These are phyloP conservation scores for Nomada fabriciana DNA, from an alignment of 2,888 invertebrate genomes.

Conservation along the genomic window DNA sequence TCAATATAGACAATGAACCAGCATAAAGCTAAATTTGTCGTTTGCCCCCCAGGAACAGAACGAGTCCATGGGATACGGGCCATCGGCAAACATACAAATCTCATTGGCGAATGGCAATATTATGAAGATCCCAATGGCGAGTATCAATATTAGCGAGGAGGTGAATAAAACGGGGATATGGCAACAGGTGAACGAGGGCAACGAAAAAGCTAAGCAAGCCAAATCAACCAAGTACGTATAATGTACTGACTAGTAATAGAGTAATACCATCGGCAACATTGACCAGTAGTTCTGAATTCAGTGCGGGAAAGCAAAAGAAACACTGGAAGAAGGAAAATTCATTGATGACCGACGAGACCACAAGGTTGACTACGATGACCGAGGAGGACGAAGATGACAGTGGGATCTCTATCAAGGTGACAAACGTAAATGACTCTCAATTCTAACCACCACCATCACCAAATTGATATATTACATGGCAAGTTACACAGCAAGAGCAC, in stretches of 20 bases:
- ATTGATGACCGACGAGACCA: constrained; percentile 85
- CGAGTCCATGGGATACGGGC: constrained; percentile 79
- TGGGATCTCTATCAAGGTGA: constrained; percentile 87
- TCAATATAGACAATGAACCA: not conserved
- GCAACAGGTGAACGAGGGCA: constrained; percentile 94
- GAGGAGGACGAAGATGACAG: constrained; percentile 92
- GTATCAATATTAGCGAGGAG: constrained; percentile 96
- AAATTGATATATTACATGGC: constrained; percentile 71
- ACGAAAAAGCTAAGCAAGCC: constrained; percentile 84
- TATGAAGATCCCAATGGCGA: constrained; percentile 93
- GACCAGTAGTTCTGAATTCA: constrained; percentile 43
- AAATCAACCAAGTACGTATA: constrained; percentile 78
- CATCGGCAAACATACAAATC: constrained; percentile 91
- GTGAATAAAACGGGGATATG: constrained; percentile 97
- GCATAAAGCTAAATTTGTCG: constrained; percentile 2
- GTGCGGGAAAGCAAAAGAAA: constrained; percentile 89
- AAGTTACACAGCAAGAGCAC: constrained; percentile 80
- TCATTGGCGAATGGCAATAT: constrained; percentile 95
- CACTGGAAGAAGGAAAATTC: constrained; percentile 89
- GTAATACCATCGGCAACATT: not conserved
- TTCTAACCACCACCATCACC: constrained; percentile 77
- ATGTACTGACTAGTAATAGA: not conserved
- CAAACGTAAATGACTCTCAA: constrained; percentile 81
- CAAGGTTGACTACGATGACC: constrained; percentile 93
- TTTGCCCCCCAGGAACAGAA: constrained; percentile 77